These are phyloP conservation scores for Channa striata DNA, from an alignment of 2,797 vertebrate genomes.

Conservation along the genomic window DNA sequence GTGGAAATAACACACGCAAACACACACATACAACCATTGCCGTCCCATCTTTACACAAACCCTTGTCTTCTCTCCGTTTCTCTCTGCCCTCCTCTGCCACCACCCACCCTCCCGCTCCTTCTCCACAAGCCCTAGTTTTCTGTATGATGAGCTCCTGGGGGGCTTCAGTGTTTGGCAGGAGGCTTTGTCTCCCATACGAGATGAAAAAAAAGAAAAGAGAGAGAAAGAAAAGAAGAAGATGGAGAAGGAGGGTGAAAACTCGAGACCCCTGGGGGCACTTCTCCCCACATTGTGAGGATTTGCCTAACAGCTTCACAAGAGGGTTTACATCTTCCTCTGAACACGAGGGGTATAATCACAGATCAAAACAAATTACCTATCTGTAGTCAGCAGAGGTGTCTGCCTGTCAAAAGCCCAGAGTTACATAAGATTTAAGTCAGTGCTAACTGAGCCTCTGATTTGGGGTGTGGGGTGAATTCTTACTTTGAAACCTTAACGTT, in stretches of 20 bases:
- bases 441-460: slow-evolving; percentile 81
- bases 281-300: slow-evolving; percentile 85
- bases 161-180: slow-evolving; percentile 84
- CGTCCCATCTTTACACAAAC: slow-evolving; percentile 69
- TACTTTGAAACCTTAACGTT: slow-evolving; percentile 71
- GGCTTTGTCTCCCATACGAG: slow-evolving; percentile 85
- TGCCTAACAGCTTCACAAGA: slow-evolving; percentile 87
- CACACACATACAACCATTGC: slow-evolving; percentile 43
- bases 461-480: slow-evolving; percentile 74
- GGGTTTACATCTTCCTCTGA: slow-evolving; percentile 87
- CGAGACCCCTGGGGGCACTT: slow-evolving; percentile 82
- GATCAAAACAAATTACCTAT: slow-evolving; percentile 89
- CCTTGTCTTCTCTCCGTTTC: slow-evolving; percentile 53
- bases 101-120: slow-evolving; percentile 47
- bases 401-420: slow-evolving; percentile 82
- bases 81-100: slow-evolving; percentile 39
- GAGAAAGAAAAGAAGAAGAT: slow-evolving; percentile 66
- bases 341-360: slow-evolving; percentile 85
- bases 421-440: slow-evolving; percentile 86
- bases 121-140: slow-evolving; percentile 78
- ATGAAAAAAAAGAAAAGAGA: slow-evolving; percentile 67
- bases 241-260: slow-evolving; percentile 78
- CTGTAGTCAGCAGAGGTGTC: slow-evolving; percentile 85
- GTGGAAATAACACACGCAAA: slow-evolving; percentile 50
- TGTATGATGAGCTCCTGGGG: slow-evolving; percentile 85